These are phyloP conservation scores for Pagrus major DNA, from an alignment of 2,113 vertebrate species.

Conservation along the genomic window DNA sequence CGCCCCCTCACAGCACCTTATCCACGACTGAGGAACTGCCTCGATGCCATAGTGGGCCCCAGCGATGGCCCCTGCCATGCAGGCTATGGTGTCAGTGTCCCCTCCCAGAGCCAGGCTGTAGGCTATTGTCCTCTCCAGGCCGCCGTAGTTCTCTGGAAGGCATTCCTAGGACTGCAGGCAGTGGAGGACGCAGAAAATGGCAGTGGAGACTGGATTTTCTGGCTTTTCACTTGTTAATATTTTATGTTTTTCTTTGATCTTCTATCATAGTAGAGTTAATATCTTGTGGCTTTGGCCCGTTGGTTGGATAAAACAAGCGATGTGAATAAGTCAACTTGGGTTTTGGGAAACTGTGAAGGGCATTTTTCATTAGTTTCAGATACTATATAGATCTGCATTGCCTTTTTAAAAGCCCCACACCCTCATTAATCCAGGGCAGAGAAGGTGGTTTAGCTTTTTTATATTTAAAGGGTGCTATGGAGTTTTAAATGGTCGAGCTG, in stretches of 20 bases:
- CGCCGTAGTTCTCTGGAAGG: conserved; percentile 89
- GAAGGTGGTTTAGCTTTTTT: too few species aligned
- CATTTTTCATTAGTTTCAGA: not conserved
- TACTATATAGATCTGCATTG: not conserved
- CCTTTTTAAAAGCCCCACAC: too few species aligned
- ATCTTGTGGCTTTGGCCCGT: too few species aligned
- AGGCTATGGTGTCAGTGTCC: conserved; percentile 99
- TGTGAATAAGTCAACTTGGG: not conserved
- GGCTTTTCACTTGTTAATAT: too few species aligned
- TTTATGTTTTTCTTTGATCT: too few species aligned
- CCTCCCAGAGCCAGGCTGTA: conserved; percentile 96
- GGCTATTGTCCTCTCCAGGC: conserved; percentile 92
- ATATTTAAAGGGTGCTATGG: too few species aligned
- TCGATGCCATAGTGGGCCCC: conserved; percentile 95
- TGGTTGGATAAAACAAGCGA: too few species aligned
- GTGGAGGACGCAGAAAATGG: conserved; percentile 96
- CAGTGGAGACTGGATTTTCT: conserved; percentile 97
- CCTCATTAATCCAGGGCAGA: too few species aligned
- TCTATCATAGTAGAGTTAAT: too few species aligned
- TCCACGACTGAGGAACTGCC: conserved; percentile 90
- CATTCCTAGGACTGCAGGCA: conserved; percentile 91
- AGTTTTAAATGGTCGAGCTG: too few species aligned
- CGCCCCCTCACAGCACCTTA: conserved; percentile 91
- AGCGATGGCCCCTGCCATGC: conserved; percentile 98
- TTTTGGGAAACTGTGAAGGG: not conserved